phyloP scores from a whole-genome alignment of 2,113 vertebrate species.

The Macquaria australasica region DNA sequence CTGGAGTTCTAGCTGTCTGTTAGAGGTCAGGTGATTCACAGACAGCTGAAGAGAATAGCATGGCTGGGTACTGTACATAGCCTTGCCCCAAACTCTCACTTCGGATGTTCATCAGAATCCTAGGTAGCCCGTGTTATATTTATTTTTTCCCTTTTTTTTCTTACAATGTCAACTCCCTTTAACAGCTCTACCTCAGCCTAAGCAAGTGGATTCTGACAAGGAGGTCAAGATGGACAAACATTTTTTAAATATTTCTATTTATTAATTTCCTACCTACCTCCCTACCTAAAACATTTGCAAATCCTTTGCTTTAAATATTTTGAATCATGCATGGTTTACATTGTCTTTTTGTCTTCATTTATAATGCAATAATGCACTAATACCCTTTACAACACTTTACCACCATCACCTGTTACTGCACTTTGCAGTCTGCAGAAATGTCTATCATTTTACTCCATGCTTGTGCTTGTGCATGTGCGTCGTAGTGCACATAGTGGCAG shows the following conservation, averaged over 20 bases:
- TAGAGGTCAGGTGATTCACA: slow-evolving; percentile 50
- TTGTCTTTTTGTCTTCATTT: not conserved
- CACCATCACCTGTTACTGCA: slow-evolving; percentile 1
- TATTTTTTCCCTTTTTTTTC: not conserved
- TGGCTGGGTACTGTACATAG: not conserved
- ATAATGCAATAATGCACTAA: not conserved
- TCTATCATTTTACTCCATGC: too few relatives aligned
- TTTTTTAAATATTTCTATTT: not conserved
- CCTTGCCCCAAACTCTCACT: slow-evolving; percentile 10
- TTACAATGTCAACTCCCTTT: too few relatives aligned
- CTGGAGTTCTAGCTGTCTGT: slow-evolving; percentile 30
- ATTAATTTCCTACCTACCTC: not conserved
- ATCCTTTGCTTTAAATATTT: not conserved
- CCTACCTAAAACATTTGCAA: not conserved
- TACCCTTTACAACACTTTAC: not conserved
- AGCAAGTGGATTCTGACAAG: too few relatives aligned
- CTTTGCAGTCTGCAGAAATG: not conserved
- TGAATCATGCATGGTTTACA: not conserved
- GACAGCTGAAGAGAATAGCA: slow-evolving; percentile 23
- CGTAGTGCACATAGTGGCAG: not conserved
- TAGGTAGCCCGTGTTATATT: not conserved
- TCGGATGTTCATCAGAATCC: slow-evolving; percentile 2
- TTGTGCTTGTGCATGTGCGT: not conserved
- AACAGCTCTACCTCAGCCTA: too few relatives aligned
- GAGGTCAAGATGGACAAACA: too few relatives aligned